Evolutionary conservation across 1,140 invertebrate genomes (phyloP), one percentile per base, ranked within the genome.

Genomic region (Pissodes strobi): DNA sequence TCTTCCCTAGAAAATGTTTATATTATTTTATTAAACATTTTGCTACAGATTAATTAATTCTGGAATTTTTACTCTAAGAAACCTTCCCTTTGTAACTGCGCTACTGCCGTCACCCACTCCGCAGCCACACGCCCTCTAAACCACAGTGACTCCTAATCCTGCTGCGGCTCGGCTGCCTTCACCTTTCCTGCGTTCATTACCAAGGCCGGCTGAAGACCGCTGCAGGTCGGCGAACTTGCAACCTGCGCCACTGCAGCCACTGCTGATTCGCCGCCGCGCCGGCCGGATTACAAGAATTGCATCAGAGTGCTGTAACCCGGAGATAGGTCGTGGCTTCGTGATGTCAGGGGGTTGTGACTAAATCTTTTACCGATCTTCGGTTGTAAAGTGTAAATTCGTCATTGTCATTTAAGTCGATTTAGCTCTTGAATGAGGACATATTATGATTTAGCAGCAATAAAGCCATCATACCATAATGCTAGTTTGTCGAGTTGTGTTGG

Each of bases 141-240:
- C 17, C 17, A 15, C 39, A 43, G 10, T 17, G 8, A 43, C 39
- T 43, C 39, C 39, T 15, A 43, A n/a, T 43, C 39, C 39, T 43
- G 39, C 15, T 43, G 46, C 30, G 13, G 30, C 27, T 52, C n/a
- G 13, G 49, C 49, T 52, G 30, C 49, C 49, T 52, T 52, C 25
- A 52, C 49, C 27, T 37, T 37, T 52, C 25, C 12, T 52, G 27
- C 49, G 49, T 52, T 52, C 49, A 52, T 52, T 52, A 52, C 27
- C 49, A 52, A 52, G 49, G 49, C 23, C 49, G 49, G 27, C 49
- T 52, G 27, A 52, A 52, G 49, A 52, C 25, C 49, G 49, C 22
- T 30, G 49, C 27, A 12, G 49, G 49, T 52, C 49, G 22, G 13
- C 49, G 49, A 52, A 34, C 49, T 17, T 52, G 45, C 45, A 48